These are phyloP conservation scores for Leptinotarsa juncta DNA, from an alignment of 2,888 invertebrate species.

Conservation along the genomic window DNA sequence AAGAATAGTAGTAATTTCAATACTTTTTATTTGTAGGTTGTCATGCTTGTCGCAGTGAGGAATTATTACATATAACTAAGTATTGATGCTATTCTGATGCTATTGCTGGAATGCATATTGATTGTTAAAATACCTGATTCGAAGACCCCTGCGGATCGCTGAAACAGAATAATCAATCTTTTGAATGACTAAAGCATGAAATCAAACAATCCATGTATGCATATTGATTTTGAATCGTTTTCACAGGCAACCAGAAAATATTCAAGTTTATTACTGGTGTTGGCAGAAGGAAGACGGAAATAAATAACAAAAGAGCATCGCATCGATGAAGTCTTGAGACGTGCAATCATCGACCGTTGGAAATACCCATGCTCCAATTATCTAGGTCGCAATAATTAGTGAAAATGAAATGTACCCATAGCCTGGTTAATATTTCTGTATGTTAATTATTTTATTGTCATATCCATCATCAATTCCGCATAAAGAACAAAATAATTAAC, in stretches of 20 bases:
- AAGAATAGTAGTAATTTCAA: no score
- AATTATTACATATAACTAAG: no score
- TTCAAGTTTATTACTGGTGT: not conserved
- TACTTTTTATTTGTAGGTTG: no score
- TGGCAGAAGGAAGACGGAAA: constrained; percentile 3
- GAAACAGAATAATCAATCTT: no score
- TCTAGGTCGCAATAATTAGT: constrained; percentile 21
- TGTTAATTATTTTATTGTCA: not conserved
- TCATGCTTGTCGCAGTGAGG: no score
- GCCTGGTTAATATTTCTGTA: not conserved
- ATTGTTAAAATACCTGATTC: no score
- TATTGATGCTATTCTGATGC: no score
- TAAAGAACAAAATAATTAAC: not conserved
- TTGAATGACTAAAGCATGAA: no score
- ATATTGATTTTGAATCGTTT: not conserved
- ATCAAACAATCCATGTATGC: no score
- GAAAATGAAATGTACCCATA: constrained; percentile 7
- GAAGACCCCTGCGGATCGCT: no score
- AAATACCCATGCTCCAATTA: constrained; percentile 24
- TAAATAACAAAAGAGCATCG: constrained; percentile 13
- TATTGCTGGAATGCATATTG: no score
- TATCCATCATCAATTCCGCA: not conserved
- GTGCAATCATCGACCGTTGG: constrained; percentile 20
- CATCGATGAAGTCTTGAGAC: constrained; percentile 8
- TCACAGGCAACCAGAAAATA: not conserved